Base-by-base conservation (phyloP, 1,140 invertebrate species). In the Philopotamus ludificatus region DNA sequence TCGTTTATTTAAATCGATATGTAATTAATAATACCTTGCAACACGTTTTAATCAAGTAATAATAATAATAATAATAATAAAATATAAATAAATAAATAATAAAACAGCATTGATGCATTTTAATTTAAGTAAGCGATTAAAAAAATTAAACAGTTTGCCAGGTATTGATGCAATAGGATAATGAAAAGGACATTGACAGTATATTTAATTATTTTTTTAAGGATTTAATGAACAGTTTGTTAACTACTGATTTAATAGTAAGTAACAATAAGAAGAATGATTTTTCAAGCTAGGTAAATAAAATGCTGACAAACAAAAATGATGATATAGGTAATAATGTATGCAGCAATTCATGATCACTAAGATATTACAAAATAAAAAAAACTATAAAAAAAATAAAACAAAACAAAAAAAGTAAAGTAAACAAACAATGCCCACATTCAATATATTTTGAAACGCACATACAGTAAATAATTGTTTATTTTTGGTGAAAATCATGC, bases 361-460 rank as follows among this genome's bases (percentile, higher is more conserved):
- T 49, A 49, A 10, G 41, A 60, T 28, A 60, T 16, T 49, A 58
- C 54, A 58, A 58, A 63, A 49, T n/a, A 63, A 34, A 41, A 53
- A 63, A 22, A 58, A 53, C 12, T 22, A 57, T 2, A 39, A 39
- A 55, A 41, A 42, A 21, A 42, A 57, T 16, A 42, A 57, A 54
- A 60, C 20, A 44, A 67, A 62, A 58, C 34, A 16, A 49, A 49
- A 62, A 62, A 62, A 28, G 9, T 41, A 55, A 47, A 62, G 45
- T 18, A 61, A 28, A 61, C 44, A 4, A 26, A 50, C 34, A 63
- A 63, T 50, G 34, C 34, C 28, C 25, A 12, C 18, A 23, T 34
- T 50, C 18, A 63, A 42, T n/a, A 63, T 50, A 39, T 41, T 59
- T 22, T 15, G 22, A 64, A 50, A 58, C 54, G 55, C 54, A 65